Evolutionary conservation across 1,140 invertebrate species (phyloP).

Genomic region (Meteorus sp.): DNA sequence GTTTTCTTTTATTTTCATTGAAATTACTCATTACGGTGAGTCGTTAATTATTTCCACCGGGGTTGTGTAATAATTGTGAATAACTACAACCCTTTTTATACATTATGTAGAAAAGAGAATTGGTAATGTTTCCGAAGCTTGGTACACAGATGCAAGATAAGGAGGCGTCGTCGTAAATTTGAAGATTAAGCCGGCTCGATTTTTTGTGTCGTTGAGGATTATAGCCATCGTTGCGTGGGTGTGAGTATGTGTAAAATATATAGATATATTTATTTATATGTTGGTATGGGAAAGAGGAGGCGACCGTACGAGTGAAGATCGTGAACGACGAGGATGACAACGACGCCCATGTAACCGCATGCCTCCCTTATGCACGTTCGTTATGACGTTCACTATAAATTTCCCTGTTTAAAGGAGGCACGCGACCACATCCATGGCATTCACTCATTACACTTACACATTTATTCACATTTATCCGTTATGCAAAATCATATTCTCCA

Average conservation of each 20-base stretch:
- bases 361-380: constrained; percentile 10
- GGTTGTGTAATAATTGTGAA: too few species aligned
- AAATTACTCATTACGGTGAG: too few species aligned
- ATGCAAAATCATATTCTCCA: too few species aligned
- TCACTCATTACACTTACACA: neutral
- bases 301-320: neutral
- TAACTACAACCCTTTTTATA: too few species aligned
- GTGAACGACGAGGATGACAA: neutral
- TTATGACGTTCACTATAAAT: constrained; percentile 17
- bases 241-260: neutral
- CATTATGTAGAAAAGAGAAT: too few species aligned
- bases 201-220: constrained; percentile 2
- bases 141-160: constrained; percentile 7
- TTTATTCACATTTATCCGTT: constrained; percentile 10
- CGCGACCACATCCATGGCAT: constrained; percentile 19
- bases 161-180: constrained; percentile 20
- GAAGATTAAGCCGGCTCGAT: constrained; percentile 7
- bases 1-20: neutral
- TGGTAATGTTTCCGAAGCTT: too few species aligned
- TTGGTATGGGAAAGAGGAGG: neutral
- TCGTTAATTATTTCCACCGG: too few species aligned
- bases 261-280: neutral
- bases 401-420: constrained; percentile 20
- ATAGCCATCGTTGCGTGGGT: neutral
- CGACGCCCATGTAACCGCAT: constrained; percentile 16